phyloP scores from a whole-genome alignment of 64 coral and sea anemone genomes.

The Stylophora pistillata region DNA sequence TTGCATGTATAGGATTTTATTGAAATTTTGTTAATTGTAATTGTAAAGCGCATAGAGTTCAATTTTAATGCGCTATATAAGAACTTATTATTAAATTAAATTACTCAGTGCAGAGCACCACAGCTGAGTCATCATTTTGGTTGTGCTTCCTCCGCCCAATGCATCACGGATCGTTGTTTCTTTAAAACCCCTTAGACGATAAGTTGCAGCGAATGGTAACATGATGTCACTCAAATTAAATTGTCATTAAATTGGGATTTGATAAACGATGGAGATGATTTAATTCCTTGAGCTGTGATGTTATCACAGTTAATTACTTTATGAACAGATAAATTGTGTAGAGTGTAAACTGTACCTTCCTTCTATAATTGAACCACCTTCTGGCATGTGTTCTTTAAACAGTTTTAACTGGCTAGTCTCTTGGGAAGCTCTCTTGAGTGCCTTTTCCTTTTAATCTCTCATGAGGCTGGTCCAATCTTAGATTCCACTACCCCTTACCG shows the following conservation, averaged over 20 bases:
- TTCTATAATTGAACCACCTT: constrained; percentile 17
- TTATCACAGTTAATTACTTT: too few relatives aligned
- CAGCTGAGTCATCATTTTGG: constrained; percentile 14
- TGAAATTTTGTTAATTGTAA: too few relatives aligned
- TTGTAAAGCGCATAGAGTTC: too few relatives aligned
- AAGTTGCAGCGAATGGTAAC: not conserved
- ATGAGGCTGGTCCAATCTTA: too few relatives aligned
- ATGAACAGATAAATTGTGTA: not conserved
- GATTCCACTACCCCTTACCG: too few relatives aligned
- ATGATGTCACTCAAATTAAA: not conserved
- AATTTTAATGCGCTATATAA: too few relatives aligned
- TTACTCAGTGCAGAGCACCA: constrained; percentile 8
- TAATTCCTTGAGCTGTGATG: too few relatives aligned
- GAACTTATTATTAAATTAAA: too few relatives aligned
- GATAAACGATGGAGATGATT: not conserved
- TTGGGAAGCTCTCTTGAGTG: too few relatives aligned
- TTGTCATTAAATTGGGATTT: not conserved
- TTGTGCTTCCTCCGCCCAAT: constrained; percentile 41
- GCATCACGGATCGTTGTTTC: constrained; percentile 17
- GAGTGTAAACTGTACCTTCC: constrained; percentile 5
- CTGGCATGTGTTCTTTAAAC: not conserved
- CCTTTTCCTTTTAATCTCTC: too few relatives aligned
- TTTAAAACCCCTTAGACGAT: constrained; percentile 37
- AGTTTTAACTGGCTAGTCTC: too few relatives aligned
- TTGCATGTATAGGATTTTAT: too few relatives aligned